Evolutionary conservation across 2,888 invertebrate species (phyloP).

Genomic region (Petrophora chlorosata): DNA sequence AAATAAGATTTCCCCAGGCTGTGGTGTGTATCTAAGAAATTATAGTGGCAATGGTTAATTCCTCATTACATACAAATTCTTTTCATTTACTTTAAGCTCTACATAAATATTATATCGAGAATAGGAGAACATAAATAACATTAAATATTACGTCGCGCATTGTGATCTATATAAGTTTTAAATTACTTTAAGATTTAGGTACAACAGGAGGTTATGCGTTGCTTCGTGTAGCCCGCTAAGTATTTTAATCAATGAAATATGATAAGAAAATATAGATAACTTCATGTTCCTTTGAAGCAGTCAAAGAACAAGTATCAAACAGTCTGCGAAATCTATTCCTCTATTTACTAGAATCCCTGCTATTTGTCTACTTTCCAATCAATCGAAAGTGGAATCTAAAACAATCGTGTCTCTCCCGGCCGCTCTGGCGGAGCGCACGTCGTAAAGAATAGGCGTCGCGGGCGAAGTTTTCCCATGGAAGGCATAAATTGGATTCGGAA

Average conservation of each 20-base stretch:
- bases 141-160: no score
- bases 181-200: no score
- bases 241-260: no score
- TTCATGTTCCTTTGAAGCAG: background rate
- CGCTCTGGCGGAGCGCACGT: slow-evolving; percentile 36
- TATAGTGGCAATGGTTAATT: no score
- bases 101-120: no score
- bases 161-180: no score
- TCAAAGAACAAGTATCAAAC: background rate
- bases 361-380: slow-evolving; percentile 23
- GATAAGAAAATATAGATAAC: background rate
- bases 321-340: background rate
- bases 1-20: slow-evolving; percentile 44
- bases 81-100: no score
- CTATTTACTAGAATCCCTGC: background rate
- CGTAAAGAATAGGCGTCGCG: slow-evolving; percentile 78
- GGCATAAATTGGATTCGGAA: slow-evolving; percentile 83
- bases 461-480: slow-evolving; percentile 78
- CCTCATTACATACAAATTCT: no score
- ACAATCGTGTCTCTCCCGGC: slow-evolving; percentile 43
- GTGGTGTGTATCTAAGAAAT: slow-evolving; percentile 2
- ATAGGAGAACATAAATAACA: no score
- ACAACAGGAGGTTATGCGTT: no score
- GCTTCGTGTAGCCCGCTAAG: no score
- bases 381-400: slow-evolving; percentile 41